phyloP scores from a whole-genome alignment of 2,797 vertebrate genomes.

The Stomatorhinus walkeri region DNA sequence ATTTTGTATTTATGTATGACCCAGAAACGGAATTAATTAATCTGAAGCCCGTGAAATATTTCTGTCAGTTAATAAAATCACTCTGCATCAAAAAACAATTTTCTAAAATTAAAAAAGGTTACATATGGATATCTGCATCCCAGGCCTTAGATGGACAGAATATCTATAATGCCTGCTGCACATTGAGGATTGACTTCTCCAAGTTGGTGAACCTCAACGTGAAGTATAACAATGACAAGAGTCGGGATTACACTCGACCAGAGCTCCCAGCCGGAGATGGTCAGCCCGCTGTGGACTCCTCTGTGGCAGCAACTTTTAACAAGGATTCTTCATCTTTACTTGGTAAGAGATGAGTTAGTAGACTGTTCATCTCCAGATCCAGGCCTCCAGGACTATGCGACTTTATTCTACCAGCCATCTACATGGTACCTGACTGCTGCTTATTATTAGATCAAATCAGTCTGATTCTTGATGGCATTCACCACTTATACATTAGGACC shows the following conservation, averaged over 20 bases:
- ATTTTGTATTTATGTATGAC: background rate
- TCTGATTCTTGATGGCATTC: background rate
- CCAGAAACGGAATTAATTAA: background rate
- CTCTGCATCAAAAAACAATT: background rate
- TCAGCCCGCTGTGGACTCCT: constrained; percentile 78
- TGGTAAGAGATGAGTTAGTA: constrained; percentile 73
- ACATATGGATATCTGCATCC: background rate
- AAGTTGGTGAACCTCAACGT: constrained; percentile 97
- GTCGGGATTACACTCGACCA: constrained; percentile 91
- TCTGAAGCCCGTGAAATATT: background rate
- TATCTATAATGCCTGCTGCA: constrained; percentile 98
- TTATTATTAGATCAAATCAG: background rate
- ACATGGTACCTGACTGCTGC: background rate
- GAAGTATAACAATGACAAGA: constrained; percentile 99
- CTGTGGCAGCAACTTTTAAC: constrained; percentile 80
- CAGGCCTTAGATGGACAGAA: constrained; percentile 95
- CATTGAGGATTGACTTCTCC: constrained; percentile 94
- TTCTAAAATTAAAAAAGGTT: background rate
- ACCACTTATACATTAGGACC: background rate
- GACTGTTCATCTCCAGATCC: background rate
- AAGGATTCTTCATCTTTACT: constrained; percentile 93
- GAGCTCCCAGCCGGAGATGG: constrained; percentile 93
- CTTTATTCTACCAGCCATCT: background rate
- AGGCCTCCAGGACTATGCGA: background rate
- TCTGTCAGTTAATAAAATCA: background rate